Conservation (phyloP, 2,888 invertebrate genomes). For the Callinectes sapidus region DNA sequence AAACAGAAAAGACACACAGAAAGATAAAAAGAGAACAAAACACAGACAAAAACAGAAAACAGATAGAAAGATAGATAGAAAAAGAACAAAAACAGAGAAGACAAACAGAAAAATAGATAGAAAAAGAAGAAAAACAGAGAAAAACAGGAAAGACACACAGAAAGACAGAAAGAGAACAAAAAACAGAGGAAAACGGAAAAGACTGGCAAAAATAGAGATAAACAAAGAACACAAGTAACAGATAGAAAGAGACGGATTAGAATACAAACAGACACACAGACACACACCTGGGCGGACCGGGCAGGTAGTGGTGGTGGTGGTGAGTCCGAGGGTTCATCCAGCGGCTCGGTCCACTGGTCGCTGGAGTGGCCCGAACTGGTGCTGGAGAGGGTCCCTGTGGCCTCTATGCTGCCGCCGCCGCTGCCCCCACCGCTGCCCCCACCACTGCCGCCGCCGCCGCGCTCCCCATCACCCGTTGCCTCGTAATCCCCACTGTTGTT, state of each 20-base stretch:
- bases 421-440: slow-evolving; percentile 29
- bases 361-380: slow-evolving; percentile 68
- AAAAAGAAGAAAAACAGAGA: not conserved
- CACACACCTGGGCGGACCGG: slow-evolving; percentile 63
- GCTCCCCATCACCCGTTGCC: slow-evolving; percentile 53
- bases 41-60: not conserved
- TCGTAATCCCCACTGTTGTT: slow-evolving; percentile 52
- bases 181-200: too few relatives aligned
- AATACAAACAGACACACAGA: not conserved
- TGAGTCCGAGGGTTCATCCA: slow-evolving; percentile 54
- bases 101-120: not conserved
- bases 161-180: not conserved
- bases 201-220: not conserved
- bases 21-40: not conserved
- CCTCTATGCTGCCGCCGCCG: slow-evolving; percentile 57
- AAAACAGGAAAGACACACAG: not conserved
- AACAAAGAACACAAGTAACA: not conserved
- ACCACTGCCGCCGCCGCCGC: slow-evolving; percentile 29
- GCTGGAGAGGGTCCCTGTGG: slow-evolving; percentile 69
- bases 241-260: not conserved
- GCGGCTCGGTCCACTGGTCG: slow-evolving; percentile 64
- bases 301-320: slow-evolving; percentile 72
- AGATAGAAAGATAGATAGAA: not conserved
- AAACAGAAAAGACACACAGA: not conserved
- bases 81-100: not conserved